Base-by-base conservation (phyloP, 1,140 invertebrate species). In the Pseudomyrmex gracilis region DNA sequence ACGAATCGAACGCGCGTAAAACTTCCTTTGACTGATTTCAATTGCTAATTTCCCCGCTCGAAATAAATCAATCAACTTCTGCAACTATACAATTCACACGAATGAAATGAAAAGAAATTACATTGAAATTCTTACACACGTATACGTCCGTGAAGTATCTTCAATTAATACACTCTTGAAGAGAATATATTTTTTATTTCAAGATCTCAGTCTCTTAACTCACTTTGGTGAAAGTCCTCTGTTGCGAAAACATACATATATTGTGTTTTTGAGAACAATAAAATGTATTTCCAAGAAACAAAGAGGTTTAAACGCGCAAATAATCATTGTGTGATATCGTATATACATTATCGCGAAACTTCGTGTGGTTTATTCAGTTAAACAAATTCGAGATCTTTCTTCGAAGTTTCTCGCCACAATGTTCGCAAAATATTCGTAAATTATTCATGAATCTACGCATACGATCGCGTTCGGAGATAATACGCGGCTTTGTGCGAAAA, bases 1-100 rank as follows among this genome's bases (percentile, higher is more conserved):
- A 20, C 49, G n/a, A n/a, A 51, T 66, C 17, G 17, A 67, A 55
- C n/a, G 17, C 4, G 15, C 45, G 15, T 45, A 15, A 20, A 55
- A n/a, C 34, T 51, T 20, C 2, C 9, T 67, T 67, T 66, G 24
- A 55, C 3, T 67, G 17, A 76, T 76, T 49, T 34, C 34, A 43
- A 77, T 17, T 8, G n/a, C 24, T 76, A 13, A 53, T 43, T 5
- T 24, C 10, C 10, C 2, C n/a, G 61, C 15, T 66, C 8, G 34
- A 7, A 66, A 66, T 51, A 43, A 76, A 74, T 63, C 9, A 7
- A 34, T 5, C 5, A 34, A 34, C 34, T 34, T 34, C 34, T 34
- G 34, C 5, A 34, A 34, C 34, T 5, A 2, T n/a, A 7, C 7
- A 34, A 34, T 34, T 34, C 5, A 34, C 34, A 34, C n/a, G n/a